Evolutionary conservation across 2,797 vertebrate species (phyloP).

Genomic region (Takifugu ocellatus): DNA sequence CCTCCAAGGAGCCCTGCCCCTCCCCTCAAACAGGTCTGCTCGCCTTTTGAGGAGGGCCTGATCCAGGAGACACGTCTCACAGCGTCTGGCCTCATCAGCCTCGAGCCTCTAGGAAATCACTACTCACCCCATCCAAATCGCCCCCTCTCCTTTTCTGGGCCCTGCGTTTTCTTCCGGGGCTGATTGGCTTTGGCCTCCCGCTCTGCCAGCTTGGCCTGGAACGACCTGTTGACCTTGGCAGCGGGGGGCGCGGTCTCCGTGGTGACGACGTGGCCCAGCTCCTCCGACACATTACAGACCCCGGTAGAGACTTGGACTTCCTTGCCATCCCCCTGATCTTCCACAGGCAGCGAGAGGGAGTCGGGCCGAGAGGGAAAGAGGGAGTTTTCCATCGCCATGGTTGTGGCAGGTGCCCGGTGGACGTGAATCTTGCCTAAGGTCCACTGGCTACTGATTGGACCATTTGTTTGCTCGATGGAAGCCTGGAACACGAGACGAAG

Average conservation of each 20-base stretch:
- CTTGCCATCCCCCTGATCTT: slow-evolving; percentile 67
- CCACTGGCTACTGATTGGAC: slow-evolving; percentile 55
- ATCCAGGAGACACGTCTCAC: no score
- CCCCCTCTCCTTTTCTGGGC: slow-evolving; percentile 69
- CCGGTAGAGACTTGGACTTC: slow-evolving; percentile 56
- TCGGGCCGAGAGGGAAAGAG: slow-evolving; percentile 76
- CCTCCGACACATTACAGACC: slow-evolving; percentile 68
- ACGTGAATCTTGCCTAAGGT: slow-evolving; percentile 47
- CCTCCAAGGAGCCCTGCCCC: no score
- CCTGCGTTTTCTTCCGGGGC: slow-evolving; percentile 65
- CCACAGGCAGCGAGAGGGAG: slow-evolving; percentile 73
- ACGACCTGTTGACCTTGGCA: slow-evolving; percentile 66
- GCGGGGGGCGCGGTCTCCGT: slow-evolving; percentile 57
- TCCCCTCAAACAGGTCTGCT: no score
- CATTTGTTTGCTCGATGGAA: slow-evolving; percentile 66
- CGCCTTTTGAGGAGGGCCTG: no score
- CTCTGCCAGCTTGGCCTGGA: slow-evolving; percentile 76
- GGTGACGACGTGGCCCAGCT: slow-evolving; percentile 75
- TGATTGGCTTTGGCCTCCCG: slow-evolving; percentile 71
- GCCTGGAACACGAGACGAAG: slow-evolving; percentile 55
- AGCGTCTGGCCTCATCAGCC: no score
- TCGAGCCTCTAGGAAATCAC: no score
- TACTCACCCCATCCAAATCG: slow-evolving; percentile 79
- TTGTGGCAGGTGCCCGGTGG: slow-evolving; percentile 16
- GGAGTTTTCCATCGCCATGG: slow-evolving; percentile 85